phyloP scores from a whole-genome alignment of 2,888 invertebrate genomes.

The Amiota communis region DNA sequence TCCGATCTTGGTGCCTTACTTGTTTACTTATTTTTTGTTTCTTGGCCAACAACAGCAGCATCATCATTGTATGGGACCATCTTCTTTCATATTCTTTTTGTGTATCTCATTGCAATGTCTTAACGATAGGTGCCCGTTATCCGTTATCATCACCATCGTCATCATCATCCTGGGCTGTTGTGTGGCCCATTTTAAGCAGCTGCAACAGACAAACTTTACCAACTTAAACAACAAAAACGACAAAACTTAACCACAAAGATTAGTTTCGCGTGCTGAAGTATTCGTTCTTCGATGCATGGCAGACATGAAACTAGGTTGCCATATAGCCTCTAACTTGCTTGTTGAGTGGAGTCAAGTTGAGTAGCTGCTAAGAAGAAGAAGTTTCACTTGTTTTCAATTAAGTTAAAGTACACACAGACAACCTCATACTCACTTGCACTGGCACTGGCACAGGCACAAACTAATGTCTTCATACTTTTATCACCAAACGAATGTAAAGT shows the following conservation, averaged over 20 bases:
- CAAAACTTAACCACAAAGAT: slow-evolving; percentile 1
- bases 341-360: background rate
- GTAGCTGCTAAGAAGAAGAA: background rate
- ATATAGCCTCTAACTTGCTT: background rate
- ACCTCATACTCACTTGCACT: too few species aligned
- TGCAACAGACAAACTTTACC: slow-evolving; percentile 3
- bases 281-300: too few species aligned
- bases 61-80: background rate
- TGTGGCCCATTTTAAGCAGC: background rate
- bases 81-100: background rate
- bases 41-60: too few species aligned
- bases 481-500: too few species aligned
- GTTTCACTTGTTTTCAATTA: slow-evolving; percentile 10
- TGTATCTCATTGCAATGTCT: too few species aligned
- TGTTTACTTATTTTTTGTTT: too few species aligned
- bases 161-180: background rate
- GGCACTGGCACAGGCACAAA: too few species aligned
- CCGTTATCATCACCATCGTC: too few species aligned
- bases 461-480: too few species aligned
- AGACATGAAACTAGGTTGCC: too few species aligned
- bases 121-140: too few species aligned
- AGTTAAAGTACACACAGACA: background rate
- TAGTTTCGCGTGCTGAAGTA: background rate
- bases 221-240: background rate
- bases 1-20: too few species aligned